These are phyloP conservation scores for Lycaon pictus DNA, from an alignment of 2,113 vertebrate genomes.

Conservation along the genomic window DNA sequence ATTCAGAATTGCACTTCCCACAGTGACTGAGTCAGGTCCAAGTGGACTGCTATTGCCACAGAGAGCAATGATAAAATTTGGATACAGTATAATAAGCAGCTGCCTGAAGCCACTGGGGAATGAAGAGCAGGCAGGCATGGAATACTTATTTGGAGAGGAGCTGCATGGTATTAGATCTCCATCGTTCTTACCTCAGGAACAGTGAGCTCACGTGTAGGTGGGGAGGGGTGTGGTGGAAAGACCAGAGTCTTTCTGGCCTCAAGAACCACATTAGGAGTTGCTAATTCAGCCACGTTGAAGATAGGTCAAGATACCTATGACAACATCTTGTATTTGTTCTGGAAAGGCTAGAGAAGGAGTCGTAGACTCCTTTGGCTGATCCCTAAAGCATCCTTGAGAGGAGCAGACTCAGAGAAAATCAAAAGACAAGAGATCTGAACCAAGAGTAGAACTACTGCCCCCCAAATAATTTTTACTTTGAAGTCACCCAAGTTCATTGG, in stretches of 20 bases:
- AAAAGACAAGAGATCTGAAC: background rate
- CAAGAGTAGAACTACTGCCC: background rate
- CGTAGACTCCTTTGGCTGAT: background rate
- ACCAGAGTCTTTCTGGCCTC: background rate
- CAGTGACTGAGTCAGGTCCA: background rate
- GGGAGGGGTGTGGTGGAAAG: accelerated
- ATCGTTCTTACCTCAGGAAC: accelerated
- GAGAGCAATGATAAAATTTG: background rate
- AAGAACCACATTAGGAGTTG: background rate
- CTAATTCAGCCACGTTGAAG: background rate
- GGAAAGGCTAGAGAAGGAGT: background rate
- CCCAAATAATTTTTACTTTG: background rate
- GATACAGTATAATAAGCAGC: background rate
- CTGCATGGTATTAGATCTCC: accelerated
- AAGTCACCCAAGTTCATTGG: background rate
- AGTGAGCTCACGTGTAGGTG: too few relatives aligned
- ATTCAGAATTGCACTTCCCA: background rate
- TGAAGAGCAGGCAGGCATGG: background rate
- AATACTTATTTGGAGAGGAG: background rate
- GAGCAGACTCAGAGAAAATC: background rate
- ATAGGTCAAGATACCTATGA: background rate
- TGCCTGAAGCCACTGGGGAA: background rate
- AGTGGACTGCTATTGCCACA: background rate
- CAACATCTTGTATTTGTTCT: background rate
- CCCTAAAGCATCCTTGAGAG: background rate